Evolutionary conservation across 2,888 invertebrate species (phyloP).

Genomic region (Drosophila atripex): DNA sequence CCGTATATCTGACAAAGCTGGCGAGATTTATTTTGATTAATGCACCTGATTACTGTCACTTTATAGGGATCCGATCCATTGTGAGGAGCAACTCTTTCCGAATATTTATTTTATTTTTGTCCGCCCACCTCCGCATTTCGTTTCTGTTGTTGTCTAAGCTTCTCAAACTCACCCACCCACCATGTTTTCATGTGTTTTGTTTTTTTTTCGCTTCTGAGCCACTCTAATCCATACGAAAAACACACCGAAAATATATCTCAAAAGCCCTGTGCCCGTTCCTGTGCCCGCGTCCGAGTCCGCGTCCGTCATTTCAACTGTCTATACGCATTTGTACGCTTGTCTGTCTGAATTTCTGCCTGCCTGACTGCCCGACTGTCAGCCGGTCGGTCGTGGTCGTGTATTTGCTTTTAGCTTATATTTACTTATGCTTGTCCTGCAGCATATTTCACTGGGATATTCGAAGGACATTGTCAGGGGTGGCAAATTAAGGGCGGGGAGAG

Average conservation of each 20-base stretch:
- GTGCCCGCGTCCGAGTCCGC: slow-evolving; percentile 16
- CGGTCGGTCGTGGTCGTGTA: slow-evolving; percentile 44
- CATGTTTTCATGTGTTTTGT: slow-evolving; percentile 2
- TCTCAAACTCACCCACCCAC: slow-evolving; percentile 11
- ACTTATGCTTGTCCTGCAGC: slow-evolving; percentile 63
- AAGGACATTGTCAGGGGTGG: slow-evolving; percentile 50
- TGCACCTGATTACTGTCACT: slow-evolving; percentile 63
- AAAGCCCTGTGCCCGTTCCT: slow-evolving; percentile 7
- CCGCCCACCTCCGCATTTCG: slow-evolving; percentile 1
- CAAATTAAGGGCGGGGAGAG: slow-evolving; percentile 48
- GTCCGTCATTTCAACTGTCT: slow-evolving; percentile 72
- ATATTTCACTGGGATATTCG: slow-evolving; percentile 31
- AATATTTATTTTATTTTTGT: slow-evolving; percentile 38
- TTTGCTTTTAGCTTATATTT: slow-evolving; percentile 72
- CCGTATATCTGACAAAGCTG: slow-evolving; percentile 41
- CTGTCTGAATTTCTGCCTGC: slow-evolving; percentile 36
- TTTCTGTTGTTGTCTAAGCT: slow-evolving; percentile 28
- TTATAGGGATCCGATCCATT: slow-evolving; percentile 50
- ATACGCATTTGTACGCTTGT: slow-evolving; percentile 74
- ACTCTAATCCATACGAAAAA: slow-evolving; percentile 68
- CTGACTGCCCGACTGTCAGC: slow-evolving; percentile 14
- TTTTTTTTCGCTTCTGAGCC: slow-evolving; percentile 54
- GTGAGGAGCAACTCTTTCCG: slow-evolving; percentile 61
- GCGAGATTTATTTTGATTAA: slow-evolving; percentile 51
- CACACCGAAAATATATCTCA: slow-evolving; percentile 31